Conservation (phyloP, 2,888 invertebrate genomes). For the Caenorhabditis sinica region DNA sequence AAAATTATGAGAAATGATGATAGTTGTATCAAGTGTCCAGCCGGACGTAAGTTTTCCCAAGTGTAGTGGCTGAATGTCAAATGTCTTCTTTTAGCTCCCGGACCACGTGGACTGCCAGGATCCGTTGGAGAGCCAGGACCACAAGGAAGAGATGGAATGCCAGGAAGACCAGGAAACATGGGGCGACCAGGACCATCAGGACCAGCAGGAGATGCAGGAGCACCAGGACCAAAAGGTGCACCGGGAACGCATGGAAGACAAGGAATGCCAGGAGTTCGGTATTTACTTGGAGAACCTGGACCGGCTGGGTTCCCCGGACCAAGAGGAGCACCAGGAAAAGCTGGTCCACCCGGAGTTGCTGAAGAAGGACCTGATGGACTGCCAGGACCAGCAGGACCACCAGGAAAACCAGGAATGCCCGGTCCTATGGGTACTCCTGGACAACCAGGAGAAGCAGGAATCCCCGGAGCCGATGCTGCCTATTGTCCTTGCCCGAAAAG, state of each 20-base stretch:
- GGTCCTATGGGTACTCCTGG: conserved; percentile 73
- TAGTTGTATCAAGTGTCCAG: conserved; percentile 72
- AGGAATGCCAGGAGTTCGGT: conserved; percentile 66
- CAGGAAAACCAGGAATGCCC: conserved; percentile 74
- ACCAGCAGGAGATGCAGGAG: conserved; percentile 66
- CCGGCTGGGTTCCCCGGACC: conserved; percentile 70
- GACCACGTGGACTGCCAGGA: conserved; percentile 64
- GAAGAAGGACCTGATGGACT: conserved; percentile 77
- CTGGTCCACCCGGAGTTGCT: conserved; percentile 71
- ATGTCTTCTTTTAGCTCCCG: conserved; percentile 54
- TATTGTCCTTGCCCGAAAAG: conserved; percentile 73
- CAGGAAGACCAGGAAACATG: conserved; percentile 59
- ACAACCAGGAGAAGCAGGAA: conserved; percentile 66
- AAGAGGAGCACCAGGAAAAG: conserved; percentile 64
- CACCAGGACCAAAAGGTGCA: conserved; percentile 54
- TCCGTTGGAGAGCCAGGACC: conserved; percentile 67
- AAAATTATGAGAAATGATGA: conserved; percentile 62
- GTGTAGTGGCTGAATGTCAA: neutral
- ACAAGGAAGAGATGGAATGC: conserved; percentile 69
- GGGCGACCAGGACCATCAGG: conserved; percentile 70
- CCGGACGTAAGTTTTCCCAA: conserved; percentile 64
- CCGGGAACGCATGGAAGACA: conserved; percentile 62
- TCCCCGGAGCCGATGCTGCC: conserved; percentile 70
- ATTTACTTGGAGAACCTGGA: conserved; percentile 66
- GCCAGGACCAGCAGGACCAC: conserved; percentile 72